phyloP scores from a whole-genome alignment of 1,140 invertebrate genomes.

The Sipha flava region DNA sequence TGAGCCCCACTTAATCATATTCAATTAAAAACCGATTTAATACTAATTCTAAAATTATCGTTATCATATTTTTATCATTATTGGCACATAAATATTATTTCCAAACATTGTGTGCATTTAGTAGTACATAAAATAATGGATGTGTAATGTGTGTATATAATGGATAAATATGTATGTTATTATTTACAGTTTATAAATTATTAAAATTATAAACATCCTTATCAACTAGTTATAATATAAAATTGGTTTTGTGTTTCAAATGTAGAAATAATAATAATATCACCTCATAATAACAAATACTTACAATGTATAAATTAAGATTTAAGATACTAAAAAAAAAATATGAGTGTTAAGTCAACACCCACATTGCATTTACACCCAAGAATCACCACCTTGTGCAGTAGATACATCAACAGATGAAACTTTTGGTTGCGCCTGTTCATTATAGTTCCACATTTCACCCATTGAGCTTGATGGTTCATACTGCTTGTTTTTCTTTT shows the following conservation, averaged over 20 bases:
- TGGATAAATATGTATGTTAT: neutral
- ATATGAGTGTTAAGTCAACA: too few relatives aligned
- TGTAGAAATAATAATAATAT: slow-evolving; percentile 26
- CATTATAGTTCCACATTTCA: slow-evolving; percentile 43
- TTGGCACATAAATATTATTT: slow-evolving; percentile 13
- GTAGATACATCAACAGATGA: slow-evolving; percentile 41
- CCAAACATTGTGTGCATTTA: slow-evolving; percentile 9
- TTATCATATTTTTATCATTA: neutral
- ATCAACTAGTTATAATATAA: slow-evolving; percentile 12
- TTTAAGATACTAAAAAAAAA: neutral
- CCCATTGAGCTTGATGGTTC: slow-evolving; percentile 46
- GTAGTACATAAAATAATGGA: neutral
- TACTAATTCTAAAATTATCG: slow-evolving; percentile 2
- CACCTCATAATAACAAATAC: slow-evolving; percentile 19
- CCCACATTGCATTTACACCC: slow-evolving; percentile 47
- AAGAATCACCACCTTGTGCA: slow-evolving; percentile 50
- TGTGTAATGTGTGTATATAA: neutral
- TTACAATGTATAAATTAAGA: neutral
- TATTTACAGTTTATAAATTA: slow-evolving; percentile 7
- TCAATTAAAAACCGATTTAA: neutral
- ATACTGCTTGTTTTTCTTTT: slow-evolving; percentile 60
- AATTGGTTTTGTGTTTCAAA: slow-evolving; percentile 20
- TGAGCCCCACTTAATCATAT: slow-evolving; percentile 6
- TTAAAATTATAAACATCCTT: neutral
- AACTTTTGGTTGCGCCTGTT: slow-evolving; percentile 43